phyloP scores from a whole-genome alignment of 53 echinoderm and acorn worm species.

The Arbacia lixula region DNA sequence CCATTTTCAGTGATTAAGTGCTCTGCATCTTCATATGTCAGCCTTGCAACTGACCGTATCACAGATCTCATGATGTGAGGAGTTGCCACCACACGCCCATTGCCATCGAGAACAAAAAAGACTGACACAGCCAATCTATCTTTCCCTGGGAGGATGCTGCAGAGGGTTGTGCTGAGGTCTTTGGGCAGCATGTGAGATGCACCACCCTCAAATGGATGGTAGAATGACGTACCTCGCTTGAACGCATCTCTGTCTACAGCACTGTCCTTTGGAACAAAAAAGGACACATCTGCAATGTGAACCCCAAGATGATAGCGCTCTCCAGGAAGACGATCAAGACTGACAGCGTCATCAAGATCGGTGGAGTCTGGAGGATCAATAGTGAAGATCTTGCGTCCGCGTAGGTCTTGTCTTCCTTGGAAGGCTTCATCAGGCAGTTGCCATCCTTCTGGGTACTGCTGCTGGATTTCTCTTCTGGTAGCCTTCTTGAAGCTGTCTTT shows the following conservation, averaged over 20 bases:
- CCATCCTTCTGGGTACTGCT: constrained; percentile 48
- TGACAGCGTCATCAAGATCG: constrained; percentile 91
- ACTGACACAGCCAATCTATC: constrained; percentile 79
- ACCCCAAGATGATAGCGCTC: constrained; percentile 66
- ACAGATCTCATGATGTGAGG: constrained; percentile 65
- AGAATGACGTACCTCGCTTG: constrained; percentile 81
- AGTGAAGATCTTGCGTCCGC: constrained; percentile 71
- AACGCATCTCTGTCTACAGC: constrained; percentile 75
- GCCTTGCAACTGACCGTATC: constrained; percentile 65
- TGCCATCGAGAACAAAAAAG: constrained; percentile 64
- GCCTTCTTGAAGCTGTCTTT: constrained; percentile 63
- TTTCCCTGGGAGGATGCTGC: constrained; percentile 72
- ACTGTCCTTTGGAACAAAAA: constrained; percentile 68
- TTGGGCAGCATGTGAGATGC: constrained; percentile 80
- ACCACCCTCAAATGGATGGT: constrained; percentile 55
- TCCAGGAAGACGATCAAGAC: constrained; percentile 54
- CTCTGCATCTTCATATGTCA: constrained; percentile 82
- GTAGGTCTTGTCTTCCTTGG: constrained; percentile 45
- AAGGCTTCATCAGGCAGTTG: neutral
- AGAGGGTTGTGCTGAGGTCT: constrained; percentile 70
- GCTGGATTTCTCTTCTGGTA: constrained; percentile 5
- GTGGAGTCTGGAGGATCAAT: constrained; percentile 79
- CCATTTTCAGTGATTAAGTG: constrained; percentile 58
- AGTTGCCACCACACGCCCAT: constrained; percentile 53
- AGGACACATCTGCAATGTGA: constrained; percentile 91